phyloP scores from a whole-genome alignment of 2,797 vertebrate species.

The Balearica regulorum region DNA sequence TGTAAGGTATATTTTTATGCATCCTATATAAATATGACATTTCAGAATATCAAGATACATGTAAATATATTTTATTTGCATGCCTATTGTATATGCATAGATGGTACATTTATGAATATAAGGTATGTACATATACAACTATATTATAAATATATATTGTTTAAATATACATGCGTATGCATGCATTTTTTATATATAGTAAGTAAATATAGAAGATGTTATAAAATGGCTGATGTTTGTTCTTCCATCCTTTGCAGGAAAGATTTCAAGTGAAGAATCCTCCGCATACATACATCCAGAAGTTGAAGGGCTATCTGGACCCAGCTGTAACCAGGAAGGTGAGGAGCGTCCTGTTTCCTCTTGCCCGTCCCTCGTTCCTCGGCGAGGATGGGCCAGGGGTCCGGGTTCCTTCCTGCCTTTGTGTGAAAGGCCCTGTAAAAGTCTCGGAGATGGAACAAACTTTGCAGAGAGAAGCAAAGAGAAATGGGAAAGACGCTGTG shows the following conservation, averaged over 20 bases:
- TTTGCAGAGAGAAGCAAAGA: background rate
- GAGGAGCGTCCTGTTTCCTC: slow-evolving; percentile 49
- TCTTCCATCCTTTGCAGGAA: slow-evolving; percentile 78
- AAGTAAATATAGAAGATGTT: background rate
- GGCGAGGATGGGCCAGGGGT: background rate
- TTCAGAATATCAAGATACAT: background rate
- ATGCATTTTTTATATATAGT: background rate
- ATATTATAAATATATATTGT: background rate
- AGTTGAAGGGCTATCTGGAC: slow-evolving; percentile 93
- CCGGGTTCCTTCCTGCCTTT: slow-evolving; percentile 39
- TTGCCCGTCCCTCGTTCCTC: background rate
- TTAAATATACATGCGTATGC: accelerated
- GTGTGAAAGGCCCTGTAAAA: background rate
- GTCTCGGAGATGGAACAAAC: background rate
- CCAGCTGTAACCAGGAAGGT: slow-evolving; percentile 97
- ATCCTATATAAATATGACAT: background rate
- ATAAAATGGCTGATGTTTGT: background rate
- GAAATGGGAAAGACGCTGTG: background rate
- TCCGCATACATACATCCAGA: slow-evolving; percentile 95
- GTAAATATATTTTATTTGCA: background rate
- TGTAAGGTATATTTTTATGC: background rate
- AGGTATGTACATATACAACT: background rate
- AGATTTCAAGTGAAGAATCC: slow-evolving; percentile 98
- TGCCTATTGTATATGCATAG: background rate
- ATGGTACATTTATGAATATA: background rate